phyloP scores from a whole-genome alignment of 2,113 vertebrate species.

The Microtus oregoni region DNA sequence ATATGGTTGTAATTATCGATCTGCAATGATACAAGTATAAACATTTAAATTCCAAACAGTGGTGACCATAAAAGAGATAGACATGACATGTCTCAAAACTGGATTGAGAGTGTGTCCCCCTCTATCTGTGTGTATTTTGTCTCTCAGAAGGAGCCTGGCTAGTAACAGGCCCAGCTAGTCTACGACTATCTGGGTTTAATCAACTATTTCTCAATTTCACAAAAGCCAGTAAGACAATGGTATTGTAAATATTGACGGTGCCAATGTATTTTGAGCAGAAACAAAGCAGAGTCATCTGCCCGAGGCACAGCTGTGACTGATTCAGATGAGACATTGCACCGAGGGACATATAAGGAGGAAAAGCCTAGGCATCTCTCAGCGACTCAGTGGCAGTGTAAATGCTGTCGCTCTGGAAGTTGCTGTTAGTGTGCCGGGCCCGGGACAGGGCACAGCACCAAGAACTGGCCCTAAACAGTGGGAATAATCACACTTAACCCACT shows the following conservation, averaged over 20 bases:
- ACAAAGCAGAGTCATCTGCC: not conserved
- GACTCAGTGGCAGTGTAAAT: not conserved
- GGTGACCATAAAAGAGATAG: not conserved
- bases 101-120: fast-evolving
- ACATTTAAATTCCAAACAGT: not conserved
- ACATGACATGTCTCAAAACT: not conserved
- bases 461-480: not conserved
- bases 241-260: not conserved
- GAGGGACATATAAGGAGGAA: not conserved
- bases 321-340: no score
- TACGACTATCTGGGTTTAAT: not conserved
- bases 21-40: not conserved
- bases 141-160: not conserved
- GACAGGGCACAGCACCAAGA: not conserved
- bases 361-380: not conserved
- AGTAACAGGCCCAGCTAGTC: not conserved
- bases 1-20: not conserved
- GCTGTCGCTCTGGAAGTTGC: not conserved
- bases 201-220: not conserved
- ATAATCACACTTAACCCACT: not conserved
- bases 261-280: not conserved
- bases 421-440: not conserved
- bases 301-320: not conserved
- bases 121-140: not conserved
- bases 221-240: not conserved